Evolutionary conservation across 2,888 invertebrate genomes (phyloP).

Genomic region (Tiphia femorata): DNA sequence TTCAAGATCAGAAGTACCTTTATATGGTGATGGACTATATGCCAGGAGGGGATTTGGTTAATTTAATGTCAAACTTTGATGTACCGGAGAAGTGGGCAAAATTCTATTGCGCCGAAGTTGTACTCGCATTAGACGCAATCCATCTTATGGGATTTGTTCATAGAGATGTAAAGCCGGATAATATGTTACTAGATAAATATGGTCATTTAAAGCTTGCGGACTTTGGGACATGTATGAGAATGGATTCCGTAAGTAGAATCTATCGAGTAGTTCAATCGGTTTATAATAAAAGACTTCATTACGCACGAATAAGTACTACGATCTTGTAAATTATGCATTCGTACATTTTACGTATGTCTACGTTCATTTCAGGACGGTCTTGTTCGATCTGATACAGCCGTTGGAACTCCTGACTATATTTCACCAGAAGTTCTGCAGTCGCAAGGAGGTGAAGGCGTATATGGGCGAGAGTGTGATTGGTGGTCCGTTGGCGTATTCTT

Average conservation of each 20-base stretch:
- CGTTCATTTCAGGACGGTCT: slow-evolving; percentile 80
- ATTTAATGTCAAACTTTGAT: slow-evolving; percentile 98
- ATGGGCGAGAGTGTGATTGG: slow-evolving; percentile 99
- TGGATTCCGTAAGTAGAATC: slow-evolving; percentile 85
- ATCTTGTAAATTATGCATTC: too few relatives aligned
- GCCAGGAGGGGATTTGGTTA: slow-evolving; percentile 99
- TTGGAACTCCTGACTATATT: slow-evolving; percentile 99
- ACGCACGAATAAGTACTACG: too few relatives aligned
- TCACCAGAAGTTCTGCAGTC: slow-evolving; percentile 98
- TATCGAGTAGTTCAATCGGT: too few relatives aligned
- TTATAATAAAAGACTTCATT: too few relatives aligned
- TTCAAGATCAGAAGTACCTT: slow-evolving; percentile 96
- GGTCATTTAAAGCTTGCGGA: slow-evolving; percentile 99
- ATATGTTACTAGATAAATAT: slow-evolving; percentile 94
- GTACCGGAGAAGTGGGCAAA: slow-evolving; percentile 99
- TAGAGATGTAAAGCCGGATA: slow-evolving; percentile 98
- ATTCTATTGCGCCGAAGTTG: slow-evolving; percentile 98
- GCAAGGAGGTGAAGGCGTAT: slow-evolving; percentile 95
- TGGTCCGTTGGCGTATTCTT: slow-evolving; percentile 99
- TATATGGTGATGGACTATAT: slow-evolving; percentile 99
- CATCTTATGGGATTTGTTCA: slow-evolving; percentile 98
- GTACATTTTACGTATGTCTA: too few relatives aligned
- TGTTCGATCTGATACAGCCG: slow-evolving; percentile 96
- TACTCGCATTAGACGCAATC: slow-evolving; percentile 96
- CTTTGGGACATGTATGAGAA: slow-evolving; percentile 99